These are phyloP conservation scores for Labroides dimidiatus DNA, from an alignment of 2,797 vertebrate species.

Conservation along the genomic window DNA sequence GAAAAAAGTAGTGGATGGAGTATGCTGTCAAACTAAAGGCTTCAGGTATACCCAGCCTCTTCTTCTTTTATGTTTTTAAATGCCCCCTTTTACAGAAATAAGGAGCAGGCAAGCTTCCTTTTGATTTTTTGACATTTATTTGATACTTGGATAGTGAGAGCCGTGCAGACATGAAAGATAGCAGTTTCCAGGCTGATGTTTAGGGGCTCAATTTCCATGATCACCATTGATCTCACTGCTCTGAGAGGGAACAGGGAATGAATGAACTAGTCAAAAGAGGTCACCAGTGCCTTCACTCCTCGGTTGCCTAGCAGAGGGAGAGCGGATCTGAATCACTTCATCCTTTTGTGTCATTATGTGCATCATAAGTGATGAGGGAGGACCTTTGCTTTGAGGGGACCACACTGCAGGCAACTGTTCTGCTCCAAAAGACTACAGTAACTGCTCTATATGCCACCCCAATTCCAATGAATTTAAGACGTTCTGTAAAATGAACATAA, in stretches of 20 bases:
- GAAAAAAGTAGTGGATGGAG: constrained; percentile 15
- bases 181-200: constrained; percentile 32
- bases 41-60: constrained; percentile 36
- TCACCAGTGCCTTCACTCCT: constrained; percentile 38
- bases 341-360: constrained; percentile 45
- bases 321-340: constrained; percentile 47
- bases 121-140: constrained; percentile 62
- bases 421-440: too few relatives aligned
- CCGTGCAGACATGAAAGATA: constrained; percentile 47
- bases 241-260: constrained; percentile 23
- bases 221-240: constrained; percentile 54
- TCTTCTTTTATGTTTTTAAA: constrained; percentile 50
- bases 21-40: constrained; percentile 10
- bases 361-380: constrained; percentile 30
- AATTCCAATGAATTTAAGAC: too few relatives aligned
- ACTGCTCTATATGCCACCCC: too few relatives aligned
- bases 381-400: constrained; percentile 7
- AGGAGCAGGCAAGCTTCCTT: constrained; percentile 25
- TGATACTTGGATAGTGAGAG: constrained; percentile 33
- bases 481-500: too few relatives aligned
- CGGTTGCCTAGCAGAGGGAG: constrained; percentile 19
- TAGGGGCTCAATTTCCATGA: constrained; percentile 51
- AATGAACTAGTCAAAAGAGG: constrained; percentile 44
- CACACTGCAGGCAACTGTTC: background rate
- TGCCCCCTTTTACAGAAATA: constrained; percentile 28